Evolutionary conservation across 2,888 invertebrate species (phyloP).

Genomic region (Caenorhabditis sp.): DNA sequence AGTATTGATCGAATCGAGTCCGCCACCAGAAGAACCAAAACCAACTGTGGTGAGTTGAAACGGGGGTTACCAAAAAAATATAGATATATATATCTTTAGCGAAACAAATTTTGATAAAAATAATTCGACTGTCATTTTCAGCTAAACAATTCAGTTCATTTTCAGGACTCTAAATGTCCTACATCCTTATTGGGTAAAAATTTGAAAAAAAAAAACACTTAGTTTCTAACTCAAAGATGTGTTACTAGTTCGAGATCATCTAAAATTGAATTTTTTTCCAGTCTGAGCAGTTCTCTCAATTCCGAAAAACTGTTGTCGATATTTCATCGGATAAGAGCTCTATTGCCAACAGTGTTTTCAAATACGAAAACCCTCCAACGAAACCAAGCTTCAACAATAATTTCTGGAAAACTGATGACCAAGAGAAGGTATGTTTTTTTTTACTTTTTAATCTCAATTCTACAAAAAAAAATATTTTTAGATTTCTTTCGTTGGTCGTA

Average conservation of each 20-base stretch:
- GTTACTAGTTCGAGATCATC: no score
- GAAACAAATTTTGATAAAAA: no score
- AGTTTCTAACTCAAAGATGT: no score
- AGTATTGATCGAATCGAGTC: slow-evolving; percentile 28
- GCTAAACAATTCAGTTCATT: no score
- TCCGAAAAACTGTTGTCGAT: slow-evolving; percentile 32
- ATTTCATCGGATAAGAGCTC: slow-evolving; percentile 26
- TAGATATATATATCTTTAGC: no score
- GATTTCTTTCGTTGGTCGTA: slow-evolving; percentile 27
- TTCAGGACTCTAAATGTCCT: no score
- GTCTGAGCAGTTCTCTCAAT: slow-evolving; percentile 23
- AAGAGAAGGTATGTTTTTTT: not conserved
- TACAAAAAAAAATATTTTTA: slow-evolving; percentile 1
- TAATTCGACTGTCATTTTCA: no score
- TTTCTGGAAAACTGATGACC: not conserved
- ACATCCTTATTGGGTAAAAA: no score
- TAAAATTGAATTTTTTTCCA: slow-evolving; percentile 5
- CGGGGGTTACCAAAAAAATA: no score
- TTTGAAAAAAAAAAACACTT: no score
- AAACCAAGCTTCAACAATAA: slow-evolving; percentile 13
- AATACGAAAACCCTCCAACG: slow-evolving; percentile 28
- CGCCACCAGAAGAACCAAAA: slow-evolving; percentile 45
- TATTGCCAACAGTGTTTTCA: slow-evolving; percentile 29
- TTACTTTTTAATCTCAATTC: no score
- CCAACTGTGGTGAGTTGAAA: slow-evolving; percentile 12